Evolutionary conservation across 2,888 invertebrate species (phyloP), one percentile per base, ranked within the genome.

Genomic region (Hirtodrosophila confusa): DNA sequence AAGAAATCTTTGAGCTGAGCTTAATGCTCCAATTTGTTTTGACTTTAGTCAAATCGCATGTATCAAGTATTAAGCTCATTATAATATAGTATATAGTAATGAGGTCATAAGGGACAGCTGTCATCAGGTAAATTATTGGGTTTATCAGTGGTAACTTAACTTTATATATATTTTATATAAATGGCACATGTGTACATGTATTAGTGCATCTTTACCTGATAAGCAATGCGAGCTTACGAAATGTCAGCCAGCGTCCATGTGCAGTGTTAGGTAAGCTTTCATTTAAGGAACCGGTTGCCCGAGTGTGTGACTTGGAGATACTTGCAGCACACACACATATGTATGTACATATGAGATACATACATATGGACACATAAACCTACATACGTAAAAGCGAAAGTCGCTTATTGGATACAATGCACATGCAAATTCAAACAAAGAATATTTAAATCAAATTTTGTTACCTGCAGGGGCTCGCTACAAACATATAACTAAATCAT

Each of bases 251-350:
- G 31, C 7, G 31, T 33, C 17, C 64, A 24, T 39, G 11, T 29
- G 45, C 17, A 39, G n/a, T 9, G 31, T 29, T 17, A 36, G 8
- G 10, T n/a, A 35, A 17, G 27, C 23, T 45, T 44, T 56, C 24
- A 47, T 56, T 45, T 40, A 51, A 51, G 41, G 43, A 67, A 69
- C 67, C 60, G 60, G 66, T 67, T 67, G 37, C 5, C 4, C 2
- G 36, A 35, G 27, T 27, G 27, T 27, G 6, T 27, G 27, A 4
- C 6, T 27, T 27, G 27, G 27, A 27, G 27, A 27, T 27, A 27
- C 4, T 6, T 27, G 27, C 4, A 27, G 29, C 8, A 31, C 4
- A 7, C 8, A 31, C 4, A 7, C 41, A 12, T 40, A 40, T 33
- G 23, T 11, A 39, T 23, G 11, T 24, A 27, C 12, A 41, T 24